Base-by-base conservation (phyloP, 2,113 vertebrate genomes). In the Donacobius atricapilla region DNA sequence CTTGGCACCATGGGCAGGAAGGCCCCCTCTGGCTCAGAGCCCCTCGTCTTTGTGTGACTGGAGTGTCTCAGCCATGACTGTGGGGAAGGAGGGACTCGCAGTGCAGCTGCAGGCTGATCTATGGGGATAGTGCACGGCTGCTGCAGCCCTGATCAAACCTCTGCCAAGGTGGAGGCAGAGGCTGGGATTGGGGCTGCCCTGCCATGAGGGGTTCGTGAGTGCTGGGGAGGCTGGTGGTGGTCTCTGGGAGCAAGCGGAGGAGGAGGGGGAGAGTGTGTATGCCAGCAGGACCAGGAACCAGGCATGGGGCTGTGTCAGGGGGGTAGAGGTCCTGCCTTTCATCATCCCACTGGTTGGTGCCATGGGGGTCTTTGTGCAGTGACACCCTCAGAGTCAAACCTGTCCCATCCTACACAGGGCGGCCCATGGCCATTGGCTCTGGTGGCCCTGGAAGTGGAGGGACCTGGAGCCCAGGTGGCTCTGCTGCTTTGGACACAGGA, bases 161-260 rank as follows among this genome's bases (percentile, higher is more conserved):
- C 81, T 80, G 0, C 51, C 19, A 2, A 0, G 2, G 53, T n/a
- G 56, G 48, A 44, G 64, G 58, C 40, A 40, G 78, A 42, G 40
- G 45, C 57, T 72, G 47, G 57, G 47, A 2, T 14, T 5, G 2
- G 42, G 63, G 8, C 37, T 57, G 20, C 37, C 16, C 51, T 40
- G 19, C 40, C 0, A 0, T 3, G 9, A 37, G 33, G 35, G 30
- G 7, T 5, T 40, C 0, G 0, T 4, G 35, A 37, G 18, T 64
- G 30, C 37, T 11, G 9, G 60, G 39, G 56, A 37, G n/a, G 61
- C 50, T 78, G 64, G 20, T 1, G 9, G 9, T 30, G 61, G 22
- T 53, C 63, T 87, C 39, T 1, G 9, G 56, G 47, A 82, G 24
- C 13, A 45, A 25, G 33, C 57, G 33, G 39, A 73, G 23, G 47